Evolutionary conservation across 2,113 vertebrate species (phyloP).

Genomic region (Limanda limanda): DNA sequence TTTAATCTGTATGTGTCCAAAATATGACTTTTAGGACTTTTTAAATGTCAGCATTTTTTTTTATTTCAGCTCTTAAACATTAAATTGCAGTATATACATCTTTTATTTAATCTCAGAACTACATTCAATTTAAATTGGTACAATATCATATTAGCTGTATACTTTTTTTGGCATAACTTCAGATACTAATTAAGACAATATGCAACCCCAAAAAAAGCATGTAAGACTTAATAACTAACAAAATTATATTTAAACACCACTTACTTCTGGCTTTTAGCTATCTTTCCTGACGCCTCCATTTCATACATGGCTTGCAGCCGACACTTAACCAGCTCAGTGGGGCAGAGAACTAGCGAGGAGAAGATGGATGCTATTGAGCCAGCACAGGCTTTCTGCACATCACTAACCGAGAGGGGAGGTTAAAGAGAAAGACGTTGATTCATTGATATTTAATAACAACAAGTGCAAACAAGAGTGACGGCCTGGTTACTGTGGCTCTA

Average conservation of each 20-base stretch:
- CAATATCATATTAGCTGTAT: no score
- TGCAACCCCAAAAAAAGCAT: not conserved
- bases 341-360: slow-evolving; percentile 92
- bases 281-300: slow-evolving; percentile 90
- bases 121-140: no score
- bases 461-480: not conserved
- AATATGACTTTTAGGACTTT: no score
- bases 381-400: slow-evolving; percentile 91
- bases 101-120: no score
- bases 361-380: slow-evolving; percentile 95
- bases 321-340: slow-evolving; percentile 96
- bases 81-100: no score
- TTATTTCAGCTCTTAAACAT: no score
- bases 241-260: slow-evolving; percentile 33
- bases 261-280: slow-evolving; percentile 90
- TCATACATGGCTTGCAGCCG: slow-evolving; percentile 96
- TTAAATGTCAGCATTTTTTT: no score
- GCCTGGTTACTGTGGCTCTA: slow-evolving; percentile 57
- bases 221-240: not conserved
- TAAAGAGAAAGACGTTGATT: not conserved
- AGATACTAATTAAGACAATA: not conserved
- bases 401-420: slow-evolving; percentile 76
- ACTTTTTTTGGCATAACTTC: not conserved
- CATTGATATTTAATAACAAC: not conserved
- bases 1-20: no score